These are phyloP conservation scores for Enteromius fasciolatus DNA, from an alignment of 2,797 vertebrate genomes.

Conservation along the genomic window DNA sequence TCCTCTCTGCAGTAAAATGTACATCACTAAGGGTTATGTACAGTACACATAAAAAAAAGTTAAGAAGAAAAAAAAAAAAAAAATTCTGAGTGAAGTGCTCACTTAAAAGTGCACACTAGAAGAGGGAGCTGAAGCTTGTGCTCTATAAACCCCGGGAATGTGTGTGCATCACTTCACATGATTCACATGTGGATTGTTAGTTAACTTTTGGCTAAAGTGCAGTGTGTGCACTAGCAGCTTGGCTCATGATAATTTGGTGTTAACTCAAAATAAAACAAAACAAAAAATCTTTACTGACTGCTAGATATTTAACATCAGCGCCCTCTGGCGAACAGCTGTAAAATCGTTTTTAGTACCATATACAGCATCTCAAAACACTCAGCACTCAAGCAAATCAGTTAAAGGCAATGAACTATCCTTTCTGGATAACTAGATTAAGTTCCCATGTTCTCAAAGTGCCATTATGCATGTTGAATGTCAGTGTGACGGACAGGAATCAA, in stretches of 20 bases:
- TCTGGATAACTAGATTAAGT: conserved; percentile 1
- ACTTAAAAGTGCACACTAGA: conserved; percentile 43
- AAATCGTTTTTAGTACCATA: conserved; percentile 25
- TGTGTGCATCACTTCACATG: not conserved
- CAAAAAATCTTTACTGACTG: not conserved
- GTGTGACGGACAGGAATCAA: not conserved
- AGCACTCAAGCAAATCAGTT: conserved; percentile 7
- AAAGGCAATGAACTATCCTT: conserved; percentile 6
- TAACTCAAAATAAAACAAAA: not conserved
- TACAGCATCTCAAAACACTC: not conserved
- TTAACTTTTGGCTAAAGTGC: conserved; percentile 38
- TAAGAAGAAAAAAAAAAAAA: conserved; percentile 8
- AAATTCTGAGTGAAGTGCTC: conserved; percentile 44
- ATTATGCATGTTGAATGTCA: conserved; percentile 28
- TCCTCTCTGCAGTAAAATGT: conserved; percentile 53
- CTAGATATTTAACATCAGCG: conserved; percentile 19
- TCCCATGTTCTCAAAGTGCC: conserved; percentile 10
- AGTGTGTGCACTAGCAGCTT: conserved; percentile 30
- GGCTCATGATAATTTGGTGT: not conserved
- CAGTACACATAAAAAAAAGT: conserved; percentile 41
- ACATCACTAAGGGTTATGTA: conserved; percentile 60
- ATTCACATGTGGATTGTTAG: not conserved
- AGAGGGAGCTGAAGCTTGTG: conserved; percentile 2
- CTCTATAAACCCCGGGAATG: conserved; percentile 5
- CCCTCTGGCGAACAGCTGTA: conserved; percentile 41